A percentile compares a stretch with the other conserved stretches of the same genome.
phyloP scores from a whole-genome alignment of 2,888 invertebrate genomes.

The Pammene fasciana region DNA sequence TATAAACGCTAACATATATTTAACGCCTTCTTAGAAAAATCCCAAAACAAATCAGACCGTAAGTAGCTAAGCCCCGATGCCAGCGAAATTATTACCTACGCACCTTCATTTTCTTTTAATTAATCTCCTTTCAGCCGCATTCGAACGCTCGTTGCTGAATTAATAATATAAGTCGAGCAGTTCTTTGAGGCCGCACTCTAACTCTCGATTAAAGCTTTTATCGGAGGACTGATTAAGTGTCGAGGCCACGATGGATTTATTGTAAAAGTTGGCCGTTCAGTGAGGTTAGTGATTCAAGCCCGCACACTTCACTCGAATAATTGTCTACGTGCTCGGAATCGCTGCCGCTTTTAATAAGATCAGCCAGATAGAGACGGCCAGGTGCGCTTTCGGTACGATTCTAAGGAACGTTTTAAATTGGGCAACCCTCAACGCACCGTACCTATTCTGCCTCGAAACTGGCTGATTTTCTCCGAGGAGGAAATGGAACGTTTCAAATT shows the following conservation, averaged over 20 bases:
- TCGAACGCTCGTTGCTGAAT: conserved; percentile 33
- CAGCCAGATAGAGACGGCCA: conserved; percentile 69
- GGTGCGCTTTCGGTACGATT: conserved; percentile 51
- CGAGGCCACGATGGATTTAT: conserved; percentile 82
- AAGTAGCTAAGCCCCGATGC: neutral
- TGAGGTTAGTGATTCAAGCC: conserved; percentile 82
- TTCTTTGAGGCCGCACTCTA: conserved; percentile 64
- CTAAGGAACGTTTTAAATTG: conserved; percentile 33
- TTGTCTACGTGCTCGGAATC: conserved; percentile 83
- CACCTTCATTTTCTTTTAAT: conserved; percentile 37
- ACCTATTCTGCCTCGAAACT: conserved; percentile 16
- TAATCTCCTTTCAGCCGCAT: conserved; percentile 36
- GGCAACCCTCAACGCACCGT: conserved; percentile 26
- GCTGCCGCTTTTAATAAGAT: conserved; percentile 76
- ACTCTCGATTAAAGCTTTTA: conserved; percentile 82
- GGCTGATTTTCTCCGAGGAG: conserved; percentile 9
- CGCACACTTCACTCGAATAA: conserved; percentile 82
- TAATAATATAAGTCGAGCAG: conserved; percentile 44
- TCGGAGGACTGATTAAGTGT: conserved; percentile 82
- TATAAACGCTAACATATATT: neutral
- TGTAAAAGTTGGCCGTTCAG: conserved; percentile 82
- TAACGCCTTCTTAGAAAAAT: neutral
- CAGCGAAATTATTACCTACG: conserved; percentile 22
- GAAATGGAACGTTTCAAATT: conserved; percentile 18
- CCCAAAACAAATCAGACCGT: neutral